phyloP scores from a whole-genome alignment of 2,888 invertebrate genomes.

The Bruchidius siliquastri region DNA sequence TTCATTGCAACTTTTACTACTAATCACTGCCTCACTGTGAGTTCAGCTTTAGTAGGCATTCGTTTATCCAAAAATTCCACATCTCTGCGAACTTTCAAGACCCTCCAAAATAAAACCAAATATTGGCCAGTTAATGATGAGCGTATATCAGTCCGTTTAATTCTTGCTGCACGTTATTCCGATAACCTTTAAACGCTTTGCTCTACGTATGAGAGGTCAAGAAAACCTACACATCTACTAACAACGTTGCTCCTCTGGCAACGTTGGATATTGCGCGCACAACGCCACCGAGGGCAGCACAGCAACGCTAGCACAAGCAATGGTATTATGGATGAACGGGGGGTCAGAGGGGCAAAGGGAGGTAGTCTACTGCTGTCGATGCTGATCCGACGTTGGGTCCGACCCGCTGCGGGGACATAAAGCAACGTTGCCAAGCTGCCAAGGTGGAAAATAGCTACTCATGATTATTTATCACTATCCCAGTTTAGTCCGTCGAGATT shows the following conservation, averaged over 20 bases:
- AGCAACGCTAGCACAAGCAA: background rate
- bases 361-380: background rate
- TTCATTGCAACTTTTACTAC: too few species aligned
- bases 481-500: background rate
- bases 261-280: background rate
- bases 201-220: background rate
- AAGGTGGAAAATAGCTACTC: background rate
- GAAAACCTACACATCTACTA: background rate
- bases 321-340: background rate
- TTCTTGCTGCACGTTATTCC: background rate
- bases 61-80: background rate
- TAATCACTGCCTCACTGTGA: background rate
- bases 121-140: background rate
- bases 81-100: background rate
- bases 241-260: background rate
- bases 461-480: background rate
- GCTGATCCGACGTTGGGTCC: background rate
- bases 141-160: background rate
- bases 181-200: background rate
- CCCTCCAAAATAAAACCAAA: background rate
- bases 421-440: background rate
- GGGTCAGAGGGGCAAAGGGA: background rate
- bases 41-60: background rate
- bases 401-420: background rate
- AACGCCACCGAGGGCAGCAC: background rate